Conservation (phyloP, 2,113 vertebrate species). For the Pluvianellus socialis region DNA sequence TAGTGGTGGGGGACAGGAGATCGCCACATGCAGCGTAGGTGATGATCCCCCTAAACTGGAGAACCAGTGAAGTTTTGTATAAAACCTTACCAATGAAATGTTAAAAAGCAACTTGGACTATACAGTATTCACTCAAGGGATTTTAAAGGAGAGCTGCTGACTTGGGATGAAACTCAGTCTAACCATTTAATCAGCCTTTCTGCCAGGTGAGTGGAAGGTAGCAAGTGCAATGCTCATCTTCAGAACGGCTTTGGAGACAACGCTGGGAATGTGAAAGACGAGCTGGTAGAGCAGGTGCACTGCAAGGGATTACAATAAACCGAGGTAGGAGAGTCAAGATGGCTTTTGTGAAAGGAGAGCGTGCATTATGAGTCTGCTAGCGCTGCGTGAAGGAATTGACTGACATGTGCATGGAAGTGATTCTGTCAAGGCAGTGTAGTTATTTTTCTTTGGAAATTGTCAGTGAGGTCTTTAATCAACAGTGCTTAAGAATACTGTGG, state of each 20-base stretch:
- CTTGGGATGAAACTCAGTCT: background rate
- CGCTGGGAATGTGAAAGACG: background rate
- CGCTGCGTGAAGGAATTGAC: accelerated
- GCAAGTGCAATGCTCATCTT: background rate
- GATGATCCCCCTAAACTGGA: background rate
- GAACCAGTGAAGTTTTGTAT: background rate
- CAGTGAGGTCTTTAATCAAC: background rate
- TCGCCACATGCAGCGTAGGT: background rate
- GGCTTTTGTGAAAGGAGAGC: background rate
- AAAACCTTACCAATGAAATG: background rate
- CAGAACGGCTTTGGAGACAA: background rate
- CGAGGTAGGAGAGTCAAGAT: background rate
- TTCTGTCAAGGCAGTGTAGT: background rate
- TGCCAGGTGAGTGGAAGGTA: background rate
- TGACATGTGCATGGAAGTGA: background rate
- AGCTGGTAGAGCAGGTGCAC: background rate
- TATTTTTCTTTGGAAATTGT: background rate
- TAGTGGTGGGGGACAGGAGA: background rate
- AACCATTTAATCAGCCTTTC: background rate
- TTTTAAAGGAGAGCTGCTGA: background rate
- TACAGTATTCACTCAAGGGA: background rate
- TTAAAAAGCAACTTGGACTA: background rate
- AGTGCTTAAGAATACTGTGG: background rate
- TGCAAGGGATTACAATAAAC: background rate
- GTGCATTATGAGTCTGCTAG: background rate